These are phyloP conservation scores for Myanophis thanlyinensis DNA, from an alignment of 2,113 vertebrate species.

Conservation along the genomic window DNA sequence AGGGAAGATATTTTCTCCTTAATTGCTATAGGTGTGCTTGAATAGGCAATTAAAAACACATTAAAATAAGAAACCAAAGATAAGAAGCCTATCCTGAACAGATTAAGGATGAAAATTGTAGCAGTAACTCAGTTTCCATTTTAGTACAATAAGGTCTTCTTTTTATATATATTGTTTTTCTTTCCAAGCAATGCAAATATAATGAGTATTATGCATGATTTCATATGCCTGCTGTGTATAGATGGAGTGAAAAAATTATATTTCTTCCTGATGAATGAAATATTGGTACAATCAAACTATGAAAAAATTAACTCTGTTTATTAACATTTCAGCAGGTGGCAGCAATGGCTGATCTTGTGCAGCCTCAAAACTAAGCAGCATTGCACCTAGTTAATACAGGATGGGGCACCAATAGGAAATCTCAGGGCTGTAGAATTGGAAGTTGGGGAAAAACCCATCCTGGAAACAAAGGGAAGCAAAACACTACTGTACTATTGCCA, in stretches of 20 bases:
- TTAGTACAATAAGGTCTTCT: constrained; percentile 21
- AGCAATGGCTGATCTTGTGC: neutral
- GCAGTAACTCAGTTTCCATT: constrained; percentile 11
- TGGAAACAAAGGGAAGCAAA: neutral
- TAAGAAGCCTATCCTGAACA: constrained; percentile 56
- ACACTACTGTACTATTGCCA: neutral
- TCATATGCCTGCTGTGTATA: constrained; percentile 16
- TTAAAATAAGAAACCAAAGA: constrained; percentile 62
- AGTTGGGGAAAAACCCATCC: neutral
- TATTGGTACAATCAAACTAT: neutral
- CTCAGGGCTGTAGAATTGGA: neutral
- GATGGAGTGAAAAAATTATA: neutral
- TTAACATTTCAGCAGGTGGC: neutral
- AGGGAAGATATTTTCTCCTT: constrained; percentile 65
- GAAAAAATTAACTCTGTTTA: neutral
- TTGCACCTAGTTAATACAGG: neutral
- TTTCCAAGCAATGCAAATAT: constrained; percentile 38
- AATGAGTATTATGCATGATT: constrained; percentile 25
- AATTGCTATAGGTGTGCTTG: constrained; percentile 66
- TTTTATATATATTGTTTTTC: constrained; percentile 19
- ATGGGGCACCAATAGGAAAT: neutral
- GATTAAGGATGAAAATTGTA: constrained; percentile 40
- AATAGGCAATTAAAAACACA: constrained; percentile 75
- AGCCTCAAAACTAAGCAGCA: neutral
- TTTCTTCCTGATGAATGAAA: neutral